A percentile compares a stretch with the other conserved stretches of the same genome.
phyloP scores from a whole-genome alignment of 2,888 invertebrate species.

The Ochropacha duplaris region DNA sequence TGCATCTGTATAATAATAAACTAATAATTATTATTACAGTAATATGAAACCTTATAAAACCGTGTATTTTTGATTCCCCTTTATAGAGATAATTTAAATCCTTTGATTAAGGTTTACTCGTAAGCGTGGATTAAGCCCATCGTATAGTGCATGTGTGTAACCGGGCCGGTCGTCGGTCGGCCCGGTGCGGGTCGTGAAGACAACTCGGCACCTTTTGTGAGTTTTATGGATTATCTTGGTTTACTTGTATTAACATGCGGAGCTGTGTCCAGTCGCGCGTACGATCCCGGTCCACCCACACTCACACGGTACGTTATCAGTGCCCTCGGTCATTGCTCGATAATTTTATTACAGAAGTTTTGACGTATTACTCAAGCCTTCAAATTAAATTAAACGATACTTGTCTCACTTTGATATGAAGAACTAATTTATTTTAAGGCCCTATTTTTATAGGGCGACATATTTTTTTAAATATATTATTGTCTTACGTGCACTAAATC shows the following conservation, averaged over 20 bases:
- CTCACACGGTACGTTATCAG: conserved; percentile 64
- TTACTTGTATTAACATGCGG: conserved; percentile 75
- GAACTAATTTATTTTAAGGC: conserved; percentile 43
- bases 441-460: conserved; percentile 4
- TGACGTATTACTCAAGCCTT: conserved; percentile 78
- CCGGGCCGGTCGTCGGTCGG: conserved; percentile 30
- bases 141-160: conserved; percentile 37
- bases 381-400: conserved; percentile 79
- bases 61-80: background rate
- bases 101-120: conserved; percentile 1
- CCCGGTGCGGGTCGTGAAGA: conserved; percentile 52
- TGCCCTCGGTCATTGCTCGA: conserved; percentile 71
- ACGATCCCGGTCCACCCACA: conserved; percentile 48
- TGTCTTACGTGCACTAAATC: background rate
- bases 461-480: background rate
- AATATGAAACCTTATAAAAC: background rate
- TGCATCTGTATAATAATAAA: background rate
- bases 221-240: conserved; percentile 79
- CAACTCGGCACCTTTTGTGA: conserved; percentile 79
- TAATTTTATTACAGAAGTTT: conserved; percentile 82
- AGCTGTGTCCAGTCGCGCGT: conserved; percentile 70
- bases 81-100: background rate
- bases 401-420: conserved; percentile 67
- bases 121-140: conserved; percentile 24
- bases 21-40: background rate